Evolutionary conservation across 2,888 invertebrate genomes (phyloP), one percentile per base, ranked within the genome.

Genomic region (Tetranychus piercei): DNA sequence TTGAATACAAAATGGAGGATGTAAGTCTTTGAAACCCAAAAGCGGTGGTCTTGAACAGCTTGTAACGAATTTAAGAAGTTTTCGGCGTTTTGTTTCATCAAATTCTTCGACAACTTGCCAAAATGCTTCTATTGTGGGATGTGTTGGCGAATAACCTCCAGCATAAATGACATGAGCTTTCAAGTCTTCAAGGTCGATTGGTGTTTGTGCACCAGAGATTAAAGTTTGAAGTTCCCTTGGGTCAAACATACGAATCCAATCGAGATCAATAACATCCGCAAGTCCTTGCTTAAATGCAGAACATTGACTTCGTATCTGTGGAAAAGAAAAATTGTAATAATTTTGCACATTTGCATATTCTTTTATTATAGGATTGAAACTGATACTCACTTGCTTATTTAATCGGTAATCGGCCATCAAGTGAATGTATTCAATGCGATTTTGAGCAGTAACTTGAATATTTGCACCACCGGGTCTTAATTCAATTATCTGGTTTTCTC

Each of bases 41-140:
- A 99, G 85, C 0, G 99, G 99, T 5, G 97, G 94, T 76, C 96
- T 84, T 0, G 97, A 97, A 81, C 97, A 97, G 81, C 95, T 94
- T 2, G 99, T 99, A 69, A 97, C 96, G 84, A 99, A 99, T 84
- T 95, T 95, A 9, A 99, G 85, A 74, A 99, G 84, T 81, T 91
- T 90, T 76, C 94, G 86, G 77, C 90, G 88, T 82, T 94, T 91
- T 74, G 87, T 85, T 82, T 93, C 92, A 74, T 87, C 88, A 82
- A 97, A 93, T 71, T 86, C 86, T 75, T 88, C 86, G 9, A 96
- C 87, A 66, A 92, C 91, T 79, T 88, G 87, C 97, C 97, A 97
- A 84, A 97, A 97, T 75, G 87, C 85, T 77, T 86, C 81, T 77
- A 96, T 92, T 0, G 92, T 93, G 3, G 89, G 89, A 84, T 94